Conservation (phyloP, 2,113 vertebrate genomes). For the Dicaeum eximium region DNA sequence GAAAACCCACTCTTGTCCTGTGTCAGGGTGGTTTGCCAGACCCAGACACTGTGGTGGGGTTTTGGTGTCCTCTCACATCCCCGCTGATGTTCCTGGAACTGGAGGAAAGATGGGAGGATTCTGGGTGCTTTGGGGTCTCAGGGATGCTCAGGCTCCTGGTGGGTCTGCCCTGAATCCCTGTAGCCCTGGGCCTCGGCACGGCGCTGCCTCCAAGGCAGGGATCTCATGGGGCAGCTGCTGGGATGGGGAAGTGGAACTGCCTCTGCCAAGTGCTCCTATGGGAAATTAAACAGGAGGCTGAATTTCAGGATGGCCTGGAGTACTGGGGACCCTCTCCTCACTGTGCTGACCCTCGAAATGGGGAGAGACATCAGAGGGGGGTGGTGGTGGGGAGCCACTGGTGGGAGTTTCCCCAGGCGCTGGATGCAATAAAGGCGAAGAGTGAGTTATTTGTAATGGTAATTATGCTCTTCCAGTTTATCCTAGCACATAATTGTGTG, state of each 20-base stretch:
- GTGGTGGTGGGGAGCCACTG: neutral
- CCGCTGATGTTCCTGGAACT: neutral
- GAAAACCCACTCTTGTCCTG: neutral
- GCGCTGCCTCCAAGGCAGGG: neutral
- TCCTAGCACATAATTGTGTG: constrained; percentile 59
- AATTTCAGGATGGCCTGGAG: neutral
- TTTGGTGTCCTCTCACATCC: neutral
- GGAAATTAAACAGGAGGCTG: neutral
- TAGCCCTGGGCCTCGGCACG: accelerated
- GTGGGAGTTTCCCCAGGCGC: constrained; percentile 14
- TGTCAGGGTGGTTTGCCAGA: accelerated
- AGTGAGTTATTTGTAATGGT: constrained; percentile 57
- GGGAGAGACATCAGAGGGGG: neutral
- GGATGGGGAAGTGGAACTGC: neutral
- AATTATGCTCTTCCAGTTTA: constrained; percentile 60
- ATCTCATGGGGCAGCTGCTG: neutral
- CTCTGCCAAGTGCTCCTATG: neutral
- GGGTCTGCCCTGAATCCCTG: neutral
- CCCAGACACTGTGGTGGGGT: accelerated
- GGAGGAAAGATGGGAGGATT: neutral
- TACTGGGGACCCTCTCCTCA: neutral
- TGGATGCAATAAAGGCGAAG: constrained; percentile 38
- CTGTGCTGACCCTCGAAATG: accelerated
- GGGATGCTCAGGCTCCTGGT: neutral
- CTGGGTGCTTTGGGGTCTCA: neutral